phyloP scores from a whole-genome alignment of 2,113 vertebrate genomes.

The Marmota monax region DNA sequence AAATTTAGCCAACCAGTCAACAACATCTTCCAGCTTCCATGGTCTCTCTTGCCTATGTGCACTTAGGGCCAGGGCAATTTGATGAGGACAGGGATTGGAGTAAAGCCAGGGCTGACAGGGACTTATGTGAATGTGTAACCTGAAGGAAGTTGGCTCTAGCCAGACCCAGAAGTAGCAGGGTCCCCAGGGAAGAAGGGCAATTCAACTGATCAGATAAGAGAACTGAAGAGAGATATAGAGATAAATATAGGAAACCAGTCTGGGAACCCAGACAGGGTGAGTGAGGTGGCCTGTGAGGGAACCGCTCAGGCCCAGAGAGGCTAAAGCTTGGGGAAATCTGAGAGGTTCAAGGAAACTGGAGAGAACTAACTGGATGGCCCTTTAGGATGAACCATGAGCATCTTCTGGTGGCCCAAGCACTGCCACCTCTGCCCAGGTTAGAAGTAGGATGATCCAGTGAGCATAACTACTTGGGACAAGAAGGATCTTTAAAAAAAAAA shows the following conservation, averaged over 20 bases:
- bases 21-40: not conserved
- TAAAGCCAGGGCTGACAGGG: not conserved
- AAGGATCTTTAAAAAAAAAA: not conserved
- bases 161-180: not conserved
- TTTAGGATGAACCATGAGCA: accelerated
- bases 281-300: not conserved
- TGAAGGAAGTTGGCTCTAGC: not conserved
- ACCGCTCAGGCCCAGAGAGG: too few relatives aligned
- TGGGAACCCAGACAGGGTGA: not conserved
- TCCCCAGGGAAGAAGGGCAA: not conserved
- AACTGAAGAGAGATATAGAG: not conserved
- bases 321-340: not conserved
- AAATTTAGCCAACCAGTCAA: not conserved
- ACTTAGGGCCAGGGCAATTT: not conserved
- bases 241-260: not conserved
- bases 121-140: not conserved
- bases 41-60: not conserved
- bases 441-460: not conserved
- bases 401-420: not conserved
- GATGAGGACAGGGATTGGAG: not conserved
- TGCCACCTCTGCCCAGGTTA: not conserved
- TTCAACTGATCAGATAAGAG: not conserved
- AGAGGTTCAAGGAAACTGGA: not conserved
- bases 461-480: not conserved
- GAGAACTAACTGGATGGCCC: not conserved